A percentile compares a stretch with the other conserved stretches of the same genome.
These are phyloP conservation scores for Trissoscelio sp. DNA, from an alignment of 2,888 invertebrate species.

Conservation along the genomic window DNA sequence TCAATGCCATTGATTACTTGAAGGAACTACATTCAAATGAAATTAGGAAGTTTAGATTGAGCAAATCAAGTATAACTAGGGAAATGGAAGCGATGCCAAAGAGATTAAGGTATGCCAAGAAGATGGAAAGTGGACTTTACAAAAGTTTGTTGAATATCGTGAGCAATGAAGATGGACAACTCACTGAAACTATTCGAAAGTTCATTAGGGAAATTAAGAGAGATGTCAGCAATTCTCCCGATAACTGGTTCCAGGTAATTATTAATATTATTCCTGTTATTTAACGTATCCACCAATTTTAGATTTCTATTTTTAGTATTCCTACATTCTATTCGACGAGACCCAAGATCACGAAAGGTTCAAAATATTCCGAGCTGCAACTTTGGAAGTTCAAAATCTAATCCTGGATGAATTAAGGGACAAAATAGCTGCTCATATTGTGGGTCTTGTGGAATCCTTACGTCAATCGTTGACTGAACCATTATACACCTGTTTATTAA, in stretches of 20 bases:
- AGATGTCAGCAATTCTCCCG: too few species aligned
- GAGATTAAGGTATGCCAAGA: constrained; percentile 91
- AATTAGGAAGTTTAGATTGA: constrained; percentile 87
- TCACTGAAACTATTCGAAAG: constrained; percentile 88
- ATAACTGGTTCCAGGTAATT: too few species aligned
- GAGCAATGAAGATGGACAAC: constrained; percentile 91
- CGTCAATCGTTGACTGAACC: neutral
- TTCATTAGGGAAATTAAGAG: neutral
- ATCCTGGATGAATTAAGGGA: neutral
- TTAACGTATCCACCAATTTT: too few species aligned
- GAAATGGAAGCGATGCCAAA: constrained; percentile 94
- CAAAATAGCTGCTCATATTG: neutral
- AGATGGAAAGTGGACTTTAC: constrained; percentile 90
- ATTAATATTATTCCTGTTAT: too few species aligned
- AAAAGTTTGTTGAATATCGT: constrained; percentile 88
- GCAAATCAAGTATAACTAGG: constrained; percentile 94
- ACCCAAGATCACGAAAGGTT: constrained; percentile 22
- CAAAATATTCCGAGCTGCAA: constrained; percentile 3
- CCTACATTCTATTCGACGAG: constrained; percentile 10
- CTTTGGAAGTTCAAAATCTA: neutral
- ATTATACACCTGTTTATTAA: neutral
- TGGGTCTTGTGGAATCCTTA: neutral
- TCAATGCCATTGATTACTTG: neutral
- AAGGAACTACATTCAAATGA: constrained; percentile 2
- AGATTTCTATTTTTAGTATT: constrained; percentile 15